Evolutionary conservation across 2,113 vertebrate species (phyloP), one percentile per base, ranked within the genome.

Genomic region (Gasterosteus nipponicus): DNA sequence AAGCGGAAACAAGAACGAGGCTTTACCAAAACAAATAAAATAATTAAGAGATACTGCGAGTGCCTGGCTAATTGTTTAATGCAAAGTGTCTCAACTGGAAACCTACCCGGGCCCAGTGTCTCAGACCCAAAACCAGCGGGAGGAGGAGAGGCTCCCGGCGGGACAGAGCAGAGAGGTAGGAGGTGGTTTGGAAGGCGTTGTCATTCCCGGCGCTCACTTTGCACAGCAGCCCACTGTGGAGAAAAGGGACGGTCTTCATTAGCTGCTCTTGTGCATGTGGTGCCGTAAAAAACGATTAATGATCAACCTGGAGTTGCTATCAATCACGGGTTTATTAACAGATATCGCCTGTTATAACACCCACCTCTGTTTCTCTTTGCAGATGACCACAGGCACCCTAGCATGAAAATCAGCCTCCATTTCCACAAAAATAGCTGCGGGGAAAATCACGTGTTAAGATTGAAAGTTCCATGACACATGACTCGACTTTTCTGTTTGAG

Each of bases 121-220:
- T 94, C 82, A 98, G 94, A 11, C 94, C 94, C 89, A 96, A 76
- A 74, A 96, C 95, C 90, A 98, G 89, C 42, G 95, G 92, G 74
- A 93, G 78, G 4, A 98, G 80, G 76, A 89, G 89, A 61, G 83
- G 92, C 75, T 98, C 95, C 44, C 84, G 83, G 51, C 84, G 94
- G 75, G 91, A 94, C 56, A 98, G 89, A 3, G 93, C 74, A 64
- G 94, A 90, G 85, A 98, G 91, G 83, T 96, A 97, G 56, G 94
- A 93, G 75, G 96, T 95, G 54, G 96, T 97, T 60, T 96, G 93
- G 90, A 91, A 97, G 7, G 96, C 96, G 7, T 94, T 96, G 90
- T 98, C 96, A 92, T 98, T 98, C 70, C 97, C 97, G 66, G 96
- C 96, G 68, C 97, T 98, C 89, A 98, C 96, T 96, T 95, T 97